Evolutionary conservation across 1,140 invertebrate genomes (phyloP).

Genomic region (Drosophila seguyi): DNA sequence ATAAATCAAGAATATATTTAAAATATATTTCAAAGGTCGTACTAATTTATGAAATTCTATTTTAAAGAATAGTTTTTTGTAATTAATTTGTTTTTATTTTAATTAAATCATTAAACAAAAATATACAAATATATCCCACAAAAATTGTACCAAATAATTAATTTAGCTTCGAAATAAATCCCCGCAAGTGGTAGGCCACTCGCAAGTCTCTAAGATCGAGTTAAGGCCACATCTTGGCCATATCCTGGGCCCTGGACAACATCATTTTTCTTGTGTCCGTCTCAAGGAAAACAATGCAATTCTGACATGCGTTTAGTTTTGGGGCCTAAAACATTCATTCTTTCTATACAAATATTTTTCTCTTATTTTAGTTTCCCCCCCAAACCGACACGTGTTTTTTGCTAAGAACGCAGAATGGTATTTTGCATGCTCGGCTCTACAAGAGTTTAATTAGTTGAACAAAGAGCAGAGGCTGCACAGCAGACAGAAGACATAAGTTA

Average conservation of each 20-base stretch:
- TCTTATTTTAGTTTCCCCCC: not conserved
- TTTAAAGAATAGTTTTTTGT: too few species aligned
- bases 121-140: too few species aligned
- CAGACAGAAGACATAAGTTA: constrained; percentile 39
- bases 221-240: constrained; percentile 3
- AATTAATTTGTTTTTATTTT: too few species aligned
- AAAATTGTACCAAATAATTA: not conserved
- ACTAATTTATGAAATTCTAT: not conserved
- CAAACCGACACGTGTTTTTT: constrained; percentile 33
- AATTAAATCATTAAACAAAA: too few species aligned
- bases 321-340: constrained; percentile 25
- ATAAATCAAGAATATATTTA: not conserved
- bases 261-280: constrained; percentile 74
- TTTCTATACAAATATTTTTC: constrained; percentile 6
- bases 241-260: constrained; percentile 43
- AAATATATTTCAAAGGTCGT: fast-evolving
- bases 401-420: constrained; percentile 42
- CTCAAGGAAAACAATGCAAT: constrained; percentile 60
- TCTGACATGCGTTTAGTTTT: constrained; percentile 63
- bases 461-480: constrained; percentile 33
- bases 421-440: constrained; percentile 68
- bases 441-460: constrained; percentile 78
- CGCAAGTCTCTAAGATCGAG: not conserved
- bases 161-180: not conserved
- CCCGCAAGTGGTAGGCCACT: not conserved